Conservation (phyloP, 2,888 invertebrate genomes). For the Heterodera filipjevi region DNA sequence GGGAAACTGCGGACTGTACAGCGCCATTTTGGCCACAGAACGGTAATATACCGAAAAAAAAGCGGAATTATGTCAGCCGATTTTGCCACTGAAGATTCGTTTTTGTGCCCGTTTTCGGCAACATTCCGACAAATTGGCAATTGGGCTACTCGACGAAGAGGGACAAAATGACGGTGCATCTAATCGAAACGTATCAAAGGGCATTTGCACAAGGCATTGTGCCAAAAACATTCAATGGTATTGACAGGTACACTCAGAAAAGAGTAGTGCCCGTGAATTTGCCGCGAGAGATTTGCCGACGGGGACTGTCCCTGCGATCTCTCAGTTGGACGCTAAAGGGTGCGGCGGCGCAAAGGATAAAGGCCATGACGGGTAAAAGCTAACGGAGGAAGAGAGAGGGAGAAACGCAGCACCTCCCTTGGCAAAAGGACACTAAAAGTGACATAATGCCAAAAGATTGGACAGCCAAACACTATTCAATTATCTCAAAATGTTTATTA, state of each 20-base stretch:
- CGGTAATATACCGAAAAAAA: conserved; percentile 33
- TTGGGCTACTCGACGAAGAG: conserved; percentile 51
- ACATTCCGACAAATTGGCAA: conserved; percentile 52
- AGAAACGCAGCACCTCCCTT: too few relatives aligned
- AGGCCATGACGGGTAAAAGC: too few relatives aligned
- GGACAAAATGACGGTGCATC: conserved; percentile 48
- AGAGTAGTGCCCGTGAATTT: conserved; percentile 46
- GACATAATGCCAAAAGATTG: too few relatives aligned
- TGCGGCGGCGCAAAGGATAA: conserved; percentile 30
- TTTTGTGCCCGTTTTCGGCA: conserved; percentile 56
- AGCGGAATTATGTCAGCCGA: neutral
- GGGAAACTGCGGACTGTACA: conserved; percentile 53
- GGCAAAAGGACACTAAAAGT: too few relatives aligned
- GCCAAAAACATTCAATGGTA: neutral
- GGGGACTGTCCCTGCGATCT: conserved; percentile 47
- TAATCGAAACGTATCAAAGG: conserved; percentile 50
- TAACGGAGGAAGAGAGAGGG: too few relatives aligned
- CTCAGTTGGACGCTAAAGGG: conserved; percentile 46
- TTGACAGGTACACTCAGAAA: conserved; percentile 13
- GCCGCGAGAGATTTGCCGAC: conserved; percentile 48
- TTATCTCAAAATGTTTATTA: too few relatives aligned
- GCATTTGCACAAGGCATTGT: too few relatives aligned
- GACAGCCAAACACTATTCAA: too few relatives aligned
- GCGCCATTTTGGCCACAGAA: conserved; percentile 48
- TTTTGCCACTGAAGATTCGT: conserved; percentile 40